phyloP scores from a whole-genome alignment of 2,888 invertebrate species.

The Plebejus anna region DNA sequence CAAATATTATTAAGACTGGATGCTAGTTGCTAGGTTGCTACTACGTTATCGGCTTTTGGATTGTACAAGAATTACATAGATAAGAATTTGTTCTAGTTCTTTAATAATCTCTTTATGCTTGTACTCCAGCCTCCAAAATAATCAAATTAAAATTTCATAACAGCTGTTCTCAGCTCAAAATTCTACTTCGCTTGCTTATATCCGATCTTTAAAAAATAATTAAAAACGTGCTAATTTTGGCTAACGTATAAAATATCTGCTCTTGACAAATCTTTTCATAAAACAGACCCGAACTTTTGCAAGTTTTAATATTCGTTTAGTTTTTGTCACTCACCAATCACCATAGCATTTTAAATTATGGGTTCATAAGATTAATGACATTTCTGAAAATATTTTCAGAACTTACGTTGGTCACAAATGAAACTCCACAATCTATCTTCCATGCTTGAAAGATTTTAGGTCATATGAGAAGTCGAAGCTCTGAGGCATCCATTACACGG shows the following conservation, averaged over 20 bases:
- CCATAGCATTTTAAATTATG: neutral
- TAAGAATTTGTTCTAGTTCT: neutral
- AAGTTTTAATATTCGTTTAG: neutral
- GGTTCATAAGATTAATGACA: neutral
- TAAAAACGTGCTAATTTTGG: no score
- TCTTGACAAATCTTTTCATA: neutral
- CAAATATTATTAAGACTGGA: neutral
- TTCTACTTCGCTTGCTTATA: no score
- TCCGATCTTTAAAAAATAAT: no score
- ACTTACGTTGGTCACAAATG: neutral
- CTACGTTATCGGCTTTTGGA: neutral
- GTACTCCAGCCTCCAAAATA: neutral
- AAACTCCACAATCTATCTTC: neutral
- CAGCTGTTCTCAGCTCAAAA: neutral
- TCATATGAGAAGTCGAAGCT: neutral
- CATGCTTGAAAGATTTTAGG: neutral
- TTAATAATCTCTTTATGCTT: neutral
- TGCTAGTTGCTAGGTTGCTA: neutral
- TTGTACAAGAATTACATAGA: neutral
- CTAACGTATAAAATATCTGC: neutral
- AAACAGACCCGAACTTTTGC: neutral
- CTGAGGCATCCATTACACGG: no score
- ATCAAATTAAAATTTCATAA: neutral
- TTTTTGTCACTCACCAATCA: neutral
- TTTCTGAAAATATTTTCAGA: neutral